A percentile compares a stretch with the other conserved stretches of the same genome.
Conservation (phyloP, 2,797 vertebrate genomes). For the Acipenser oxyrinchus region DNA sequence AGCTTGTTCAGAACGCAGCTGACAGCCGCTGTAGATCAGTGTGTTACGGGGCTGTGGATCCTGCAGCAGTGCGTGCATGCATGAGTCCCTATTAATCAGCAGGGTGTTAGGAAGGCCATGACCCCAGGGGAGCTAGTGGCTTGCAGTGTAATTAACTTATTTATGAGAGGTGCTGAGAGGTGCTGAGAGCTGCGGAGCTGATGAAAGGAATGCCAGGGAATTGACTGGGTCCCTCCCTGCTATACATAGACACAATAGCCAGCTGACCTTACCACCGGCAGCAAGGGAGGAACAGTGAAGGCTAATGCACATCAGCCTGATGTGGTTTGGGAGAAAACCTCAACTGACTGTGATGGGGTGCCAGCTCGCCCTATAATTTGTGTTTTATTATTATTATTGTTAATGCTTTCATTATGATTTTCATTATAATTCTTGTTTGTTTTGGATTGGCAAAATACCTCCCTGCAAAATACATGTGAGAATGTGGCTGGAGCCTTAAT, state of each 20-base stretch:
- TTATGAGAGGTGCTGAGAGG: constrained; percentile 3
- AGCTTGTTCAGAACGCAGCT: no score
- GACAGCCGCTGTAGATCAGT: no score
- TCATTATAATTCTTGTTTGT: no score
- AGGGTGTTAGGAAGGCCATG: background rate
- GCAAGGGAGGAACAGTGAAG: background rate
- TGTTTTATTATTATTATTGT: no score
- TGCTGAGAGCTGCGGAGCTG: background rate
- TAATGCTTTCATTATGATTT: no score
- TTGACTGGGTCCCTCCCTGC: background rate
- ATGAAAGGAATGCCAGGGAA: background rate
- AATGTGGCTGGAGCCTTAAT: no score
- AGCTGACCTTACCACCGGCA: background rate
- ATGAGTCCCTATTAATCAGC: constrained; percentile 1
- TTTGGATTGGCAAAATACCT: no score
- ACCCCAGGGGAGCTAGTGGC: background rate
- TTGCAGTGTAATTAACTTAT: background rate
- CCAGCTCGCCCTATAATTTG: no score
- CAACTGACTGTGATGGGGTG: no score
- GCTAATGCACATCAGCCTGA: background rate
- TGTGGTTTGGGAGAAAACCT: background rate
- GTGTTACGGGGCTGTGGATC: background rate
- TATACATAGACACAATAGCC: background rate
- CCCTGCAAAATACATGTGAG: no score
- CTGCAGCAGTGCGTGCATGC: background rate